A percentile compares a stretch with the other conserved stretches of the same genome.
Conservation (phyloP, 2,888 invertebrate species). For the Ptychoptera contaminata region DNA sequence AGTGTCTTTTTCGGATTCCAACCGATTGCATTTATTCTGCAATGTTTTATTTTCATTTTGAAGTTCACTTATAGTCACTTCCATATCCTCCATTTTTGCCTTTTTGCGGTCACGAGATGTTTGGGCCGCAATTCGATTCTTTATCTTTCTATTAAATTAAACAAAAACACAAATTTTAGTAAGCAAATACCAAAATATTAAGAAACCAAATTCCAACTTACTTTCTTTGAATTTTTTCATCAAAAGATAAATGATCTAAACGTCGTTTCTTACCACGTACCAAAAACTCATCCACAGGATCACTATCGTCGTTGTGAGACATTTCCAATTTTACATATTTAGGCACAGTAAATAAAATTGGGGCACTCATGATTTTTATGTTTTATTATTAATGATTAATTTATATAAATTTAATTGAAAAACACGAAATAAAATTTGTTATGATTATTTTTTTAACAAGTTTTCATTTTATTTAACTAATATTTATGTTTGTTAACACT, state of each 20-base stretch:
- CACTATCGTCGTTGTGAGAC: constrained; percentile 12
- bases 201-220: constrained; percentile 33
- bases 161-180: background rate
- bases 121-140: constrained; percentile 94
- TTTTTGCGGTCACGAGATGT: constrained; percentile 94
- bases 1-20: constrained; percentile 42
- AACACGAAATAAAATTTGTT: background rate
- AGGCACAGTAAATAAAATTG: constrained; percentile 24
- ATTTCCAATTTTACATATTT: constrained; percentile 23
- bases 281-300: constrained; percentile 13
- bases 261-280: constrained; percentile 47
- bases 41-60: constrained; percentile 47
- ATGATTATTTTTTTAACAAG: background rate
- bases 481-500: background rate
- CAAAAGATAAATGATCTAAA: constrained; percentile 70
- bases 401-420: background rate
- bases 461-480: background rate
- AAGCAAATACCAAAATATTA: background rate
- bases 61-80: constrained; percentile 46
- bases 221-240: constrained; percentile 78
- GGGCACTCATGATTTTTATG: constrained; percentile 10
- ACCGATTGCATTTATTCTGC: constrained; percentile 30
- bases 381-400: background rate
- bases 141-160: constrained; percentile 58
- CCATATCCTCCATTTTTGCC: constrained; percentile 81